Conservation (phyloP, 2,113 vertebrate species). For the Alethe diademata region DNA sequence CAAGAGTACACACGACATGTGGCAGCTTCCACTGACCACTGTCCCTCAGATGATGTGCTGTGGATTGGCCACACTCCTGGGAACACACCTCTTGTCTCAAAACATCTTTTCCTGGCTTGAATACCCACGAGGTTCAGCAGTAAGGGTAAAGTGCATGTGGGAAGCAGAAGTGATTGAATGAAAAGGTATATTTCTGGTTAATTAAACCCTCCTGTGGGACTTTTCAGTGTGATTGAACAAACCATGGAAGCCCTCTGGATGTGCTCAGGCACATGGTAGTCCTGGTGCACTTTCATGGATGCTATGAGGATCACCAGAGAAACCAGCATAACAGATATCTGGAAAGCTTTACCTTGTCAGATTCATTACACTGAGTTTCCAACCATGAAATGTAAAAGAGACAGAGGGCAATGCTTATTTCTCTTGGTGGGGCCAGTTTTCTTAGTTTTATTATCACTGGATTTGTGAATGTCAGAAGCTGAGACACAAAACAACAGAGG, state of each 20-base stretch:
- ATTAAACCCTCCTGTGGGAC: background rate
- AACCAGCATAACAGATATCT: background rate
- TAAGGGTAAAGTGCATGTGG: background rate
- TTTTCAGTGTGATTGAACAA: background rate
- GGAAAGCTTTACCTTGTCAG: background rate
- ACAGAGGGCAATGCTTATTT: background rate
- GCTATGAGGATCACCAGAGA: background rate
- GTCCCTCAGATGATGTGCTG: background rate
- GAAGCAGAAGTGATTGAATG: background rate
- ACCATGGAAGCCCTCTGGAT: background rate
- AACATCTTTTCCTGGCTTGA: background rate
- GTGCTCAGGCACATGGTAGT: background rate
- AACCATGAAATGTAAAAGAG: background rate
- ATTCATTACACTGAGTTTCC: background rate
- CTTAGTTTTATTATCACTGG: background rate
- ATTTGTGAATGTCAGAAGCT: background rate
- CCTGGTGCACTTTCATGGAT: background rate
- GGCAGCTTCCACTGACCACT: background rate
- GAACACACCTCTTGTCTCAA: background rate
- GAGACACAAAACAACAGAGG: background rate
- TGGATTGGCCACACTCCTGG: background rate
- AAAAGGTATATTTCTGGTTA: background rate
- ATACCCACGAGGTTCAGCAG: accelerated
- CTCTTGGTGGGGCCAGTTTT: background rate
- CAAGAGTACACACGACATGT: accelerated